These are phyloP conservation scores for Thymallus thymallus DNA, from an alignment of 2,113 vertebrate species.

Conservation along the genomic window DNA sequence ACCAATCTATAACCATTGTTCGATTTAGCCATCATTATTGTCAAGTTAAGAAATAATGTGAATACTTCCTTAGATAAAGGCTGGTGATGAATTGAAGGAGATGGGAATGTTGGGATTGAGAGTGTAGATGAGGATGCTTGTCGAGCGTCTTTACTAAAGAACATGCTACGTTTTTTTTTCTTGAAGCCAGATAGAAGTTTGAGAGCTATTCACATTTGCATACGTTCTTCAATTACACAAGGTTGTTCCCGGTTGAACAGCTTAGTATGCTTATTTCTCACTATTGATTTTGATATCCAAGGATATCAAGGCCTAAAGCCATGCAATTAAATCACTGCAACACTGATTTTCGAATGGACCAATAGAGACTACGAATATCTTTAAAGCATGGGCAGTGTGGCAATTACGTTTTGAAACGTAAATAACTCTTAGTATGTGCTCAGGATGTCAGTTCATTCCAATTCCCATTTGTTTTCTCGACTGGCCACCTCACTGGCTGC, in stretches of 20 bases:
- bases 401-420: slow-evolving; percentile 29
- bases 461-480: slow-evolving; percentile 33
- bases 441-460: slow-evolving; percentile 16
- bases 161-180: too few relatives aligned
- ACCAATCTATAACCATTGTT: neutral
- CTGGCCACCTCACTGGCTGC: slow-evolving; percentile 50
- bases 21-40: too few relatives aligned
- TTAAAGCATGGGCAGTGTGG: slow-evolving; percentile 37
- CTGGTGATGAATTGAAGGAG: too few relatives aligned
- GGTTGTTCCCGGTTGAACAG: slow-evolving; percentile 38
- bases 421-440: slow-evolving; percentile 32
- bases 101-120: too few relatives aligned
- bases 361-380: slow-evolving; percentile 46
- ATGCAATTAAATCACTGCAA: slow-evolving; percentile 64
- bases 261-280: slow-evolving; percentile 70
- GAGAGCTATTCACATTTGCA: slow-evolving; percentile 13
- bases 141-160: too few relatives aligned
- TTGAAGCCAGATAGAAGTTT: neutral
- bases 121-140: too few relatives aligned
- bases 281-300: slow-evolving; percentile 62
- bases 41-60: too few relatives aligned
- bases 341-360: slow-evolving; percentile 45
- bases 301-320: slow-evolving; percentile 59
- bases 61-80: too few relatives aligned
- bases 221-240: too few relatives aligned